Evolutionary conservation across 2,797 vertebrate species (phyloP).

Genomic region (Philypnodon macrostomus): DNA sequence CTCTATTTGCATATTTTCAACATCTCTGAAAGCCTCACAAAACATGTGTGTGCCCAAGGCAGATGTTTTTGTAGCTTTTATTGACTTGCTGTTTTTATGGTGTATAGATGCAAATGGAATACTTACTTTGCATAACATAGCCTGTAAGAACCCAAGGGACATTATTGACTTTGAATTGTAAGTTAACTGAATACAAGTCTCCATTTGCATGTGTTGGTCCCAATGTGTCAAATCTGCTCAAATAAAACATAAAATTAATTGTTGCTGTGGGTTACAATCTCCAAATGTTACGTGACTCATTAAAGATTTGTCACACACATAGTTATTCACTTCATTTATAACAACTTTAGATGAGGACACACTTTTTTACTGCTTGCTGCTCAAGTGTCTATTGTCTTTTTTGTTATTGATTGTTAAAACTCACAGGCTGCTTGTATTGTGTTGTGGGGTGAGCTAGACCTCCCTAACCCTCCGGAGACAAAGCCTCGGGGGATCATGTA

Average conservation of each 20-base stretch:
- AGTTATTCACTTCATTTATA: conserved; percentile 37
- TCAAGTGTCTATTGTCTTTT: conserved; percentile 43
- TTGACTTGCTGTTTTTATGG: conserved; percentile 9
- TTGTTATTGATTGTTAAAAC: conserved; percentile 58
- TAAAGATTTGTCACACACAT: conserved; percentile 28
- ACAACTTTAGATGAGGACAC: conserved; percentile 26
- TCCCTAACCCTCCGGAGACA: conserved; percentile 17
- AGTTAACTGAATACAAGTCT: not conserved
- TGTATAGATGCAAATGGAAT: conserved; percentile 4
- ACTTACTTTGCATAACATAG: conserved; percentile 5
- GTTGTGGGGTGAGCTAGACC: conserved; percentile 28
- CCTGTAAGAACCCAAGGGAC: not conserved
- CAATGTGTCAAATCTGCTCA: not conserved
- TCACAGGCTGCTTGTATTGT: conserved; percentile 32
- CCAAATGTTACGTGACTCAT: conserved; percentile 43
- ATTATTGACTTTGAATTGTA: not conserved
- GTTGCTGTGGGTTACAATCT: conserved; percentile 27
- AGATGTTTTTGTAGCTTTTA: conserved; percentile 1
- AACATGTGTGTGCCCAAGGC: not conserved
- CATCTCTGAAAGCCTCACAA: conserved; percentile 3
- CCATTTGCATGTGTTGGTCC: not conserved
- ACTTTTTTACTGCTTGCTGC: conserved; percentile 19
- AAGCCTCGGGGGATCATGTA: conserved; percentile 14
- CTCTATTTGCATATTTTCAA: conserved; percentile 5
- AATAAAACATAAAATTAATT: conserved; percentile 30